Base-by-base conservation (phyloP, 2,888 invertebrate genomes). In the Dicranocentrus wangi region DNA sequence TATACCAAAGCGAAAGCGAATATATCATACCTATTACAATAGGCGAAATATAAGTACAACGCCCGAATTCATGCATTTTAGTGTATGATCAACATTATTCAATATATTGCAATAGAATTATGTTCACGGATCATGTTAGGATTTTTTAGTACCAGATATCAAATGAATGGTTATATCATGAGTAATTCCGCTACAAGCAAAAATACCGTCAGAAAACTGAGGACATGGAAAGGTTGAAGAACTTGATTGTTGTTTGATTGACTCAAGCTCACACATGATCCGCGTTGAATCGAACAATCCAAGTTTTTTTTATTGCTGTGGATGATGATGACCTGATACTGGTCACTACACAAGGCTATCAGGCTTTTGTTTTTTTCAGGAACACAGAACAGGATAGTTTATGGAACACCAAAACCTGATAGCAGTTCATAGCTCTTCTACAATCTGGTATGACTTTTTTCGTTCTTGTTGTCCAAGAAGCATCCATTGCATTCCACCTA, bases 181-280 rank as follows among this genome's bases (percentile, higher is more conserved):
- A 32, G 32, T 32, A 32, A 32, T 32, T 32, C 32, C 10, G 32
- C 3, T 7, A 32, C 32, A 32, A 10, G 32, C 32, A 32, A 32
- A 32, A 32, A 32, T n/a, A 32, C 5, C 10, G 32, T 32, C 10
- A 51, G 19, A n/a, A 19, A 51, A 19, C 8, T 1, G 51, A 51
- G 42, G 39, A 17, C 2, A 10, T 32, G 43, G 15, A 71, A 71
- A 72, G 61, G 61, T 72, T 71, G 60, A 71, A 72, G 61, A 72
- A 72, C 72, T 72, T 72, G 72, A 61, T 72, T 61, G 27, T 71
- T 25, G 71, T 47, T 43, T 3, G 39, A 70, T 42, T 70, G 70
- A 58, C 19, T 53, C 15, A n/a, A 60, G 32, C 13, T 55, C 55
- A 55, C n/a, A n/a, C n/a, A n/a, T n/a, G 13, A 23, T 55, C 15